A percentile compares a stretch with the other conserved stretches of the same genome.
phyloP scores from a whole-genome alignment of 2,113 vertebrate genomes.

The Ramphastos sulfuratus region DNA sequence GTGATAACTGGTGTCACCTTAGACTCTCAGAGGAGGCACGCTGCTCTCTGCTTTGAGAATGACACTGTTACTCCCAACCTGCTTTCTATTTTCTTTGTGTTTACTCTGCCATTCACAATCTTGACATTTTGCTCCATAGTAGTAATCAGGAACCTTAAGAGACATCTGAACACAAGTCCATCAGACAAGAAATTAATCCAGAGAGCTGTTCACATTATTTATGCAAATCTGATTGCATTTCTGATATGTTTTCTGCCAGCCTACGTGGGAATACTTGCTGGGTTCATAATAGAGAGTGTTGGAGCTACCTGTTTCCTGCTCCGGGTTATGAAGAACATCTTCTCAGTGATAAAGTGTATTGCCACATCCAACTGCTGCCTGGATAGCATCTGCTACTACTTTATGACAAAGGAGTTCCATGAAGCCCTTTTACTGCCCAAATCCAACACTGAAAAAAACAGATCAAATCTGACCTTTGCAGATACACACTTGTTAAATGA shows the following conservation, averaged over 20 bases:
- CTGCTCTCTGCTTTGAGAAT: constrained; percentile 37
- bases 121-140: constrained; percentile 72
- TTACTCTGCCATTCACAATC: constrained; percentile 62
- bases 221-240: constrained; percentile 74
- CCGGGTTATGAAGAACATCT: neutral
- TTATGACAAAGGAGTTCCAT: constrained; percentile 72
- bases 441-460: neutral
- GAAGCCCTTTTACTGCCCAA: neutral
- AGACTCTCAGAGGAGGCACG: accelerated
- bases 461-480: neutral
- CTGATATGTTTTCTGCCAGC: constrained; percentile 77
- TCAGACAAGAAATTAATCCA: neutral
- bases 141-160: constrained; percentile 62
- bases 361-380: constrained; percentile 77
- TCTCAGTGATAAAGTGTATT: neutral
- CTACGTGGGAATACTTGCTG: constrained; percentile 22
- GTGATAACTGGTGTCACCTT: neutral
- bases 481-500: neutral
- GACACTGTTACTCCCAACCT: neutral
- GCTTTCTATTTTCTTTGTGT: constrained; percentile 4
- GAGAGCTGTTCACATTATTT: constrained; percentile 67
- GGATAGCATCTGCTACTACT: constrained; percentile 78
- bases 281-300: accelerated
- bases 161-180: neutral
- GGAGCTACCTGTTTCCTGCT: neutral